Percentiles rank a stretch among this genome's conserved stretches.
These are phyloP conservation scores for Magallana ariakensis DNA, from an alignment of 1,140 invertebrate species.

Conservation along the genomic window DNA sequence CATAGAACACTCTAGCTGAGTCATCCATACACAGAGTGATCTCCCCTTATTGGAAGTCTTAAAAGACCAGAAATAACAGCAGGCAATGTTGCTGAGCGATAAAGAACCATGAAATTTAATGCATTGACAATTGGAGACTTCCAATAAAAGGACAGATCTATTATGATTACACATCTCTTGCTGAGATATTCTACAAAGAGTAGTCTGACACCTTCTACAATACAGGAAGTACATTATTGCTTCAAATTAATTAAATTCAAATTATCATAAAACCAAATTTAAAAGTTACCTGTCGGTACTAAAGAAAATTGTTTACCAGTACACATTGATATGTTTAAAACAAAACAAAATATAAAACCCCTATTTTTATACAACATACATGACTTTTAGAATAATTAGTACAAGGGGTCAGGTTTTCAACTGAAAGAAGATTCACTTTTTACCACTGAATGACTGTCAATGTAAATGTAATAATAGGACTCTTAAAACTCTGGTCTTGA, in stretches of 20 bases:
- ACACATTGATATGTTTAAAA: conserved; percentile 1
- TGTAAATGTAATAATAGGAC: no score
- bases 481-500: no score
- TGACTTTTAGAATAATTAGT: no score
- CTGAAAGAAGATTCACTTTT: no score
- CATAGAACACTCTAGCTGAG: not conserved
- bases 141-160: not conserved
- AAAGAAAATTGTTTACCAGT: not conserved
- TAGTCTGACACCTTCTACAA: not conserved
- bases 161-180: not conserved
- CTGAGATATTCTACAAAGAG: conserved; percentile 1
- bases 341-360: no score
- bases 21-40: not conserved
- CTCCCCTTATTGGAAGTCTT: conserved; percentile 8
- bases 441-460: no score
- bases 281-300: no score
- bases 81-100: not conserved
- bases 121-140: not conserved
- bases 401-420: no score
- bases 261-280: not conserved
- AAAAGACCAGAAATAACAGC: not conserved
- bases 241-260: not conserved
- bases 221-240: conserved; percentile 10
- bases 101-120: not conserved
- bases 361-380: no score